Evolutionary conservation across 2,113 vertebrate species (phyloP), one percentile per base, ranked within the genome.

Genomic region (Gracilinanus agilis): DNA sequence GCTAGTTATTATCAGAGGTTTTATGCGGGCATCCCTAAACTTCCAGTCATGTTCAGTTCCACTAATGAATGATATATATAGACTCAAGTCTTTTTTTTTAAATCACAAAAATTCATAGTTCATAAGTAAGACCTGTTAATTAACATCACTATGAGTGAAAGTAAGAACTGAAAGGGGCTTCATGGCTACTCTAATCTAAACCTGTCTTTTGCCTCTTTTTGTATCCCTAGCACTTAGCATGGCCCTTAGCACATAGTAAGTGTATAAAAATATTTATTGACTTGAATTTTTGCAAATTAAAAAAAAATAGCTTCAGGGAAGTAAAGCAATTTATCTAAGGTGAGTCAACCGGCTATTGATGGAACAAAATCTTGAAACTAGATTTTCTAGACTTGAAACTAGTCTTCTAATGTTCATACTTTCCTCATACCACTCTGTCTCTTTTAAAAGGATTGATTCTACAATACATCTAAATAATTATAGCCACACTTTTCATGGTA

Each of bases 341-440:
- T 29, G 54, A 58, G 10, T 91, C 1, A 53, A 11, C 89, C 29
- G 91, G 34, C 88, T n/a, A 90, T 23, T 40, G 34, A 0, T 23
- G 94, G 24, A 96, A 44, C 24, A 83, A 95, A 6, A 88, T 90
- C 21, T 40, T 24, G 56, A 91, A 49, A 16, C 8, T 9, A 95
- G 29, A 1, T 90, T 44, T 90, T 90, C 9, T 25, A 53, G 49
- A 49, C 49, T 49, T 49, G 49, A 49, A 49, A 49, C 49, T 49
- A 49, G 2, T 90, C 53, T 90, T 90, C 9, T 25, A 53, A 75
- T 92, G 88, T 75, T 34, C 94, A 24, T 56, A 58, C 56, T 94
- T 91, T 93, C 19, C 34, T 27, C 24, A 61, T 83, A 19, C 16
- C n/a, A 49, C 49, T 49, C 49, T 49, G 49, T 40, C n/a, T 40